Conservation (phyloP, 2,113 vertebrate species). For the Epinephelus cyanopodus region DNA sequence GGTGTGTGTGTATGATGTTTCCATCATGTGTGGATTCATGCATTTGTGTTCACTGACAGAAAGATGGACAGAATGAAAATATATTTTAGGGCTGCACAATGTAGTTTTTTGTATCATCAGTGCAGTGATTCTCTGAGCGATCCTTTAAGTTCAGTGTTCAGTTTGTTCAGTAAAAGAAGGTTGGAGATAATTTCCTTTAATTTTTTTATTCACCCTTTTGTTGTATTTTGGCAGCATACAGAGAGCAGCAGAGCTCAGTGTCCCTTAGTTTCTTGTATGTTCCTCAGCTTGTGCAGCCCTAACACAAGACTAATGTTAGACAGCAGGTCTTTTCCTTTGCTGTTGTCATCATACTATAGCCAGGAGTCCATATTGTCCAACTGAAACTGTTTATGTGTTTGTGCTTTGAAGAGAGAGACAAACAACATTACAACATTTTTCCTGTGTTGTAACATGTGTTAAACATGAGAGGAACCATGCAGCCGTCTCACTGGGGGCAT, state of each 20-base stretch:
- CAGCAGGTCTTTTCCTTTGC: neutral
- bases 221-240: too few species aligned
- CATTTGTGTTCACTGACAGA: neutral
- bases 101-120: too few species aligned
- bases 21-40: neutral
- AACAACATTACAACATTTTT: neutral
- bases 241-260: too few species aligned
- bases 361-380: conserved; percentile 1
- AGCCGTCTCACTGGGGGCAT: neutral
- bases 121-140: too few species aligned
- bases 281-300: too few species aligned
- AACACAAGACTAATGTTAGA: neutral
- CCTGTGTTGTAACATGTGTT: neutral
- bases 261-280: too few species aligned
- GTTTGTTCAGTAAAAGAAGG: too few species aligned
- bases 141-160: too few species aligned
- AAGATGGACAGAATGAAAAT: neutral
- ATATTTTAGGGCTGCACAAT: neutral
- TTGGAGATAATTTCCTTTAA: too few species aligned
- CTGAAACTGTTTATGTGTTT: conserved; percentile 17
- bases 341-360: neutral
- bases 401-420: neutral
- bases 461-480: neutral
- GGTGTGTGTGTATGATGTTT: conserved; percentile 79
- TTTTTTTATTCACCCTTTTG: too few species aligned